These are phyloP conservation scores for Paramisgurnus dabryanus DNA, from an alignment of 2,113 vertebrate genomes.

Conservation along the genomic window DNA sequence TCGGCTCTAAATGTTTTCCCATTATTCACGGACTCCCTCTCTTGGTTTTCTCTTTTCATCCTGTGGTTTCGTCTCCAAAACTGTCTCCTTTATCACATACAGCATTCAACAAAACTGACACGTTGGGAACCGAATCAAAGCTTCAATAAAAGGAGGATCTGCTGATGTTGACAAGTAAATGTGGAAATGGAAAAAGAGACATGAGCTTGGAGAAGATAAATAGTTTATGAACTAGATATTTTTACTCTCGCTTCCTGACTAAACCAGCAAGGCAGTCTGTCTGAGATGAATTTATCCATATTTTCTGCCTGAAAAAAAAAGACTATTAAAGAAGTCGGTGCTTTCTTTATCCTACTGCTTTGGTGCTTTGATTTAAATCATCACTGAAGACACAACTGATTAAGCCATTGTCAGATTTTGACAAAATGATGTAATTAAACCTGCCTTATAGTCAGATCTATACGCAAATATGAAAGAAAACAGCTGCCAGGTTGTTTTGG, in stretches of 20 bases:
- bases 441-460: not conserved
- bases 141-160: conserved; percentile 72
- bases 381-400: conserved; percentile 1
- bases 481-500: too few species aligned
- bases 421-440: not conserved
- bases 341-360: not conserved
- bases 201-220: conserved; percentile 70
- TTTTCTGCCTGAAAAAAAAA: not conserved
- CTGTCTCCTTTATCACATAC: conserved; percentile 72
- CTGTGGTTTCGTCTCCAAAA: conserved; percentile 62
- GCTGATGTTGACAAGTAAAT: conserved; percentile 69
- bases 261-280: not conserved
- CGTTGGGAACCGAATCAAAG: conserved; percentile 71
- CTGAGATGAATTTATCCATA: conserved; percentile 1
- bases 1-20: conserved; percentile 57
- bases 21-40: conserved; percentile 53
- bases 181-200: conserved; percentile 61
- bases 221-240: conserved; percentile 61
- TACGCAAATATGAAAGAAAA: too few species aligned
- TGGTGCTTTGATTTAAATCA: conserved; percentile 16
- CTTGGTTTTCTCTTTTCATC: conserved; percentile 52
- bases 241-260: conserved; percentile 8
- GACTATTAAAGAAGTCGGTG: not conserved
- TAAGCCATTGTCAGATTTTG: conserved; percentile 5
- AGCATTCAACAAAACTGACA: conserved; percentile 72